Evolutionary conservation across 2,888 invertebrate genomes (phyloP).

Genomic region (Aethes cnicana): DNA sequence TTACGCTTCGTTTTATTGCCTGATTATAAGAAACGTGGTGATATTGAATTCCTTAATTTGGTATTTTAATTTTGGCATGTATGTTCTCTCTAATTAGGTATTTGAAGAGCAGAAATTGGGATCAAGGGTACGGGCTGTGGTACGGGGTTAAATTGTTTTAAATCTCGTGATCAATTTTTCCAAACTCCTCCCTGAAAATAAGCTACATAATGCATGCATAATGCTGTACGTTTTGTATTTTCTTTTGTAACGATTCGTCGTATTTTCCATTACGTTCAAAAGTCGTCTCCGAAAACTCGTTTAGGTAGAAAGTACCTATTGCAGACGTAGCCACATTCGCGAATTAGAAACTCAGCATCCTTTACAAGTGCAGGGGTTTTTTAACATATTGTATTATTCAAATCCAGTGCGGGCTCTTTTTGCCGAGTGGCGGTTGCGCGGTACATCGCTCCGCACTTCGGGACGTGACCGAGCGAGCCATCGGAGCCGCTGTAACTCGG

Average conservation of each 20-base stretch:
- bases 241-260: too few relatives aligned
- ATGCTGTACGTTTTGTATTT: too few relatives aligned
- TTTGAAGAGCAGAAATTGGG: too few relatives aligned
- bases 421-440: constrained; percentile 72
- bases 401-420: constrained; percentile 73
- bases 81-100: too few relatives aligned
- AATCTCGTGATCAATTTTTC: too few relatives aligned
- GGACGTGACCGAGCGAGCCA: constrained; percentile 70
- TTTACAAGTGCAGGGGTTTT: constrained; percentile 20
- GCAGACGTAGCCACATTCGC: constrained; percentile 2
- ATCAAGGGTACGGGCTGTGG: too few relatives aligned
- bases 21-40: constrained; percentile 49
- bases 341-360: constrained; percentile 20
- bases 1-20: constrained; percentile 69
- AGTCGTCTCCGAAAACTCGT: too few relatives aligned
- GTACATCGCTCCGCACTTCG: constrained; percentile 79
- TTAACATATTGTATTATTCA: constrained; percentile 73
- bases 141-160: too few relatives aligned
- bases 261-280: too few relatives aligned
- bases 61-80: constrained; percentile 25
- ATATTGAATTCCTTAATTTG: constrained; percentile 53
- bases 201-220: too few relatives aligned
- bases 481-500: constrained; percentile 47
- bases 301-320: not conserved
- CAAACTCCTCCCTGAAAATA: too few relatives aligned